These are phyloP conservation scores for Petrocephalus sullivani DNA, from an alignment of 2,797 vertebrate species.

Conservation along the genomic window DNA sequence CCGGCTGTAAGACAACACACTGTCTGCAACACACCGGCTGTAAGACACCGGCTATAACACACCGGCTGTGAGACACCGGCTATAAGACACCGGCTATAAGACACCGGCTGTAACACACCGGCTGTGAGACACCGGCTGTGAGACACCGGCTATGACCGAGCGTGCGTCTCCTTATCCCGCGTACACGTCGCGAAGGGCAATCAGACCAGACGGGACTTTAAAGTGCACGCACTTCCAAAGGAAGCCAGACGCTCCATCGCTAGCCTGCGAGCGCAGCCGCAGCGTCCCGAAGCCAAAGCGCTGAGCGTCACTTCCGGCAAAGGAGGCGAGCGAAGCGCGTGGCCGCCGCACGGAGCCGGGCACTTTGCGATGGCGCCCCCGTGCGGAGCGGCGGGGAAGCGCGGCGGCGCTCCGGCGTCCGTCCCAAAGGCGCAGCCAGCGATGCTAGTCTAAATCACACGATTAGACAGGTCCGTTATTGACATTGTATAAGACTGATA, in stretches of 20 bases:
- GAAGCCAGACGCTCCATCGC: conserved; percentile 64
- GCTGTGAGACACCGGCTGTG: too few relatives aligned
- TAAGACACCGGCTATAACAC: too few relatives aligned
- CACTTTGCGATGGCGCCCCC: not conserved
- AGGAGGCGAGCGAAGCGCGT: not conserved
- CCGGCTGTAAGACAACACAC: too few relatives aligned
- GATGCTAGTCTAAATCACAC: not conserved
- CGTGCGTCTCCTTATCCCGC: not conserved
- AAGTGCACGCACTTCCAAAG: conserved; percentile 53
- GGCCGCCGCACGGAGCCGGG: not conserved
- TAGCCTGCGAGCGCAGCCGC: not conserved
- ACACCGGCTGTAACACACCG: too few relatives aligned
- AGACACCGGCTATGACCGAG: not conserved
- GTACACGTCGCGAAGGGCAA: not conserved
- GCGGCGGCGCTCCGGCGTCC: too few relatives aligned
- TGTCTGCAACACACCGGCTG: too few relatives aligned
- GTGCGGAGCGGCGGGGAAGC: not conserved
- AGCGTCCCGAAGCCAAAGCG: not conserved
- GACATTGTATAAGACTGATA: not conserved
- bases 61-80: too few relatives aligned
- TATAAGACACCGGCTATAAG: too few relatives aligned
- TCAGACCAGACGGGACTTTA: not conserved
- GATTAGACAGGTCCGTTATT: not conserved
- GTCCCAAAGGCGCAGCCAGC: not conserved
- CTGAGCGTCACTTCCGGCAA: not conserved